Evolutionary conservation across 2,797 vertebrate species (phyloP), one percentile per base, ranked within the genome.

Genomic region (Sebastes oblongus): DNA sequence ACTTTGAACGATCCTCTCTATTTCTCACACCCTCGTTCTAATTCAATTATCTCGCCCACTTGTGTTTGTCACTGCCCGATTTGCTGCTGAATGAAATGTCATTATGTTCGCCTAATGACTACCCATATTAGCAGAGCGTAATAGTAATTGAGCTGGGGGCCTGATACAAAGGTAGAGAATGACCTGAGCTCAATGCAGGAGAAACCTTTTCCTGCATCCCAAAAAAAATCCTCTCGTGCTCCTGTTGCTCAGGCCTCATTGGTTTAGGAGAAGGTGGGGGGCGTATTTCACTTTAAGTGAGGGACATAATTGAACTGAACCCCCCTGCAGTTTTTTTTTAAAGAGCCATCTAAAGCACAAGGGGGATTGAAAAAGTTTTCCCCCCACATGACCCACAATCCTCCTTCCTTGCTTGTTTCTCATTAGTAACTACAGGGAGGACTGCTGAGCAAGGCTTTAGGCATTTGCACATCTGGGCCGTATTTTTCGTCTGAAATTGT

Each of bases 101-200:
- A 93, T 94, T 95, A 93, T 94, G 89, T 90, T 86, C 88, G 65
- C 79, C 87, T 95, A 94, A 95, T 94, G 93, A 92, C 91, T 81
- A 81, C 84, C 84, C 91, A 83, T 88, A 93, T 91, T 92, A 91
- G 78, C 78, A 77, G 58, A 85, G 84, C 88, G 85, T 92, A 87
- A 93, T 89, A 89, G 90, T 89, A 91, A 93, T 89, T 90, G 92
- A 92, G 88, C 88, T 59, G 91, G 89, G 88, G 87, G 87, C 85
- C 75, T 90, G 91, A 90, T 80, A 86, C 90, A 88, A 89, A 87
- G 89, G 82, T 87, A 88, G 71, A 85, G 84, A 91, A 93, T 87
- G 83, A 91, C 86, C 87, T 34, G 65, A 32, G 79, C 59, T 87
- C 36, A 81, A 75, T 79, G 86, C 73, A 76, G 87, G 39, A 78